Evolutionary conservation across 2,888 invertebrate species (phyloP), one percentile per base, ranked within the genome.

Genomic region (Polylopha cassiicola): DNA sequence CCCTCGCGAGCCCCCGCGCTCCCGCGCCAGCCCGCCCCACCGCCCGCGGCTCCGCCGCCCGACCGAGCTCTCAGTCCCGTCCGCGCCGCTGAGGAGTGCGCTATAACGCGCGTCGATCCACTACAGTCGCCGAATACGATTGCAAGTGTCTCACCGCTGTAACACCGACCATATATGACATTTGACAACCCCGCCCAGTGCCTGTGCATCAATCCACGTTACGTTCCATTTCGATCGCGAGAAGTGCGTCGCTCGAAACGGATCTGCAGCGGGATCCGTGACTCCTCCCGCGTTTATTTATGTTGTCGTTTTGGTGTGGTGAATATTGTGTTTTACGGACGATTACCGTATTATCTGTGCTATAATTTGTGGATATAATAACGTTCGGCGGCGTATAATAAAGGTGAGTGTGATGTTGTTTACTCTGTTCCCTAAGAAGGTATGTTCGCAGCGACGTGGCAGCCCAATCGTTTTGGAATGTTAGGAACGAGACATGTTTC

Each of bases 271-370:
- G 63, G 63, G 65, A 59, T 63, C 66, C 64, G 65, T 70, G 72
- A 59, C 69, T 69, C 68, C 69, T 67, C 70, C 64, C 72, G 72
- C 74, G 74, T 77, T 81, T 82, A 82, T 84, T 79, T 81, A 81
- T 84, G 84, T 84, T 82, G 79, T 84, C 82, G 77, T 82, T 79
- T 80, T 84, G 77, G 84, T 84, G 84, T 81, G 73, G 84, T 85
- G 84, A 78, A 81, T 81, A 80, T 79, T 79, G 84, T 85, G 85
- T 70, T 78, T 73, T 80, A 79, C 78, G 76, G 73, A 74, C 82
- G 73, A 82, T 80, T 77, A 78, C 82, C 80, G 82, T 84, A 77
- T 80, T 77, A 80, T 80, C 81, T 80, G 82, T 81, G 84, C 72
- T 67, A 73, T 73, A 78, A 65, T 68, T 71, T 65, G 76, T 80